Evolutionary conservation across 2,888 invertebrate genomes (phyloP).

Genomic region (Cosmia trapezina): DNA sequence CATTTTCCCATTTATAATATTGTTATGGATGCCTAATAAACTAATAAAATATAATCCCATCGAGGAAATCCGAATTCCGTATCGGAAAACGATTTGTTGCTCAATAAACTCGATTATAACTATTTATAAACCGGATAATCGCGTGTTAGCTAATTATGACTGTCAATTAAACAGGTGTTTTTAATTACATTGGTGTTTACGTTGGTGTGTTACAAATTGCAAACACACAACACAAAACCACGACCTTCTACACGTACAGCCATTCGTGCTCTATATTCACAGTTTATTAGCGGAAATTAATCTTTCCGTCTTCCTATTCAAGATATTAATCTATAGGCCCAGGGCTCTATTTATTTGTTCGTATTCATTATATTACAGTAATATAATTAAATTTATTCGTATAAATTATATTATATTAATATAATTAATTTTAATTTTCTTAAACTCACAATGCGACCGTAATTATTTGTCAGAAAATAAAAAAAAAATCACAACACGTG

Average conservation of each 20-base stretch:
- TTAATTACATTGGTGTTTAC: conserved; percentile 29
- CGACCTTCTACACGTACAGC: conserved; percentile 27
- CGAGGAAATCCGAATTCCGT: conserved; percentile 58
- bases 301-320: conserved; percentile 4
- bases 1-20: background rate
- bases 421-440: no score
- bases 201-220: conserved; percentile 36
- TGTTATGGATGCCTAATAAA: conserved; percentile 48
- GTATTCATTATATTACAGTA: no score
- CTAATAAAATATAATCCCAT: conserved; percentile 59
- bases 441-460: background rate
- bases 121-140: conserved; percentile 32
- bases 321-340: background rate
- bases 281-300: conserved; percentile 19
- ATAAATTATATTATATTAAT: no score
- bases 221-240: conserved; percentile 27
- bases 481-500: background rate
- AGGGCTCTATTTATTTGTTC: background rate
- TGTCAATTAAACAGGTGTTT: conserved; percentile 58
- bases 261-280: conserved; percentile 6
- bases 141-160: conserved; percentile 35
- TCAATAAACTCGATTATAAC: conserved; percentile 29
- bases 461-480: background rate
- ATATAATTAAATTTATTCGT: no score
- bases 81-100: conserved; percentile 44